These are phyloP conservation scores for Sinohyriopsis cumingii DNA, from an alignment of 2,888 invertebrate genomes.

Conservation along the genomic window DNA sequence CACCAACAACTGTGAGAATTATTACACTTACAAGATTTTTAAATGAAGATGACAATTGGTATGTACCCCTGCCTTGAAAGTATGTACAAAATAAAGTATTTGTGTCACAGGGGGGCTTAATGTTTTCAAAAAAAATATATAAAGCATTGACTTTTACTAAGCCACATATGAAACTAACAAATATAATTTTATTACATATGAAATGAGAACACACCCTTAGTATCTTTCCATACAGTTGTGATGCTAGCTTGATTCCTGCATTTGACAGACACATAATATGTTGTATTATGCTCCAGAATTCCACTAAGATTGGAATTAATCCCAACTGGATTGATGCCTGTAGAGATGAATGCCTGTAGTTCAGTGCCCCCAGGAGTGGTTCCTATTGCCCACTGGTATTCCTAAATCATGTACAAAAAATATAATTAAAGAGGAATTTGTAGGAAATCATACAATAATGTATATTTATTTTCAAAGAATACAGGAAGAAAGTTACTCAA, in stretches of 20 bases:
- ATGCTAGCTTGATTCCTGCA: conserved; percentile 46
- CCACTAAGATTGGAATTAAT: conserved; percentile 36
- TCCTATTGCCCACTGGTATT: conserved; percentile 56
- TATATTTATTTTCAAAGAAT: too few relatives aligned
- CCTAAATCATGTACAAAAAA: conserved; percentile 25
- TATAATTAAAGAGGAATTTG: too few relatives aligned
- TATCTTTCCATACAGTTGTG: conserved; percentile 24
- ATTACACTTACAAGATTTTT: too few relatives aligned
- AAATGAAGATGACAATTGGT: too few relatives aligned
- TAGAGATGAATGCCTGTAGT: conserved; percentile 39
- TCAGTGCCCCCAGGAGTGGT: conserved; percentile 35
- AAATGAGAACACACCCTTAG: conserved; percentile 18
- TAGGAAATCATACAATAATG: too few relatives aligned
- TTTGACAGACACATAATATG: conserved; percentile 37
- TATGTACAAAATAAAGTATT: too few relatives aligned
- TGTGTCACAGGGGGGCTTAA: too few relatives aligned
- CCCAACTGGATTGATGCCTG: conserved; percentile 32
- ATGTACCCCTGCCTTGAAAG: too few relatives aligned
- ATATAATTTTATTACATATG: not conserved
- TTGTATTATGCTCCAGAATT: conserved; percentile 36
- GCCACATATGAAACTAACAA: not conserved
- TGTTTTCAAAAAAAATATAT: too few relatives aligned
- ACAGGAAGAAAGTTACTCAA: too few relatives aligned
- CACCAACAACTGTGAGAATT: too few relatives aligned
- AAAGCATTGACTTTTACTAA: not conserved